Evolutionary conservation across 2,113 vertebrate genomes (phyloP).

Genomic region (Pipra filicauda): DNA sequence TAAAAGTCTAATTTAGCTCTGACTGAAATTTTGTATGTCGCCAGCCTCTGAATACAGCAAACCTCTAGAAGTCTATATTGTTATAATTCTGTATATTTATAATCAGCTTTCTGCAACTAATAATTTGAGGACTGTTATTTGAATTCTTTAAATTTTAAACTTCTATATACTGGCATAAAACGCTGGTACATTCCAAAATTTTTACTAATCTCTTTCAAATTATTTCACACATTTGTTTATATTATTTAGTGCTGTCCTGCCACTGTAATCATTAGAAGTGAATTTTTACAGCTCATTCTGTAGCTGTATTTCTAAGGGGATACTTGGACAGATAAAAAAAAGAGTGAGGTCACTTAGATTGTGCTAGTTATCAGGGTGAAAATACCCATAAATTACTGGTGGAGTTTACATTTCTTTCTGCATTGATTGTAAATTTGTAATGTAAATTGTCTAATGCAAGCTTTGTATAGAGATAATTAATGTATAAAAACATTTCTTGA

Average conservation of each 20-base stretch:
- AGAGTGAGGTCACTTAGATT: neutral
- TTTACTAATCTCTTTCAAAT: neutral
- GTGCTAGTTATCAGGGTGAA: neutral
- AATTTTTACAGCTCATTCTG: neutral
- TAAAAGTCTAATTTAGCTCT: neutral
- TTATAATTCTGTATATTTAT: neutral
- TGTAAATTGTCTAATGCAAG: neutral
- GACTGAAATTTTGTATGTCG: neutral
- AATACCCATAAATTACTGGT: neutral
- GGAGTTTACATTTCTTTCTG: neutral
- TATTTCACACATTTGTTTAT: neutral
- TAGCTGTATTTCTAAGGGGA: neutral
- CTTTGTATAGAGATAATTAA: neutral
- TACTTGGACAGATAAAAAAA: neutral
- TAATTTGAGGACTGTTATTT: neutral
- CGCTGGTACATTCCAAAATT: neutral
- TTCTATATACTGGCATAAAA: neutral
- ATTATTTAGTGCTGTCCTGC: neutral
- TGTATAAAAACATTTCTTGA: neutral
- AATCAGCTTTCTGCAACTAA: neutral
- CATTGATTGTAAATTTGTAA: constrained; percentile 38
- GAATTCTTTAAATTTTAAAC: neutral
- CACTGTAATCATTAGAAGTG: neutral
- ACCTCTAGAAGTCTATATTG: neutral
- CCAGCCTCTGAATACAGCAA: neutral